A percentile compares a stretch with the other conserved stretches of the same genome.
Conservation (phyloP, 2,113 vertebrate species). For the Balaeniceps rex region DNA sequence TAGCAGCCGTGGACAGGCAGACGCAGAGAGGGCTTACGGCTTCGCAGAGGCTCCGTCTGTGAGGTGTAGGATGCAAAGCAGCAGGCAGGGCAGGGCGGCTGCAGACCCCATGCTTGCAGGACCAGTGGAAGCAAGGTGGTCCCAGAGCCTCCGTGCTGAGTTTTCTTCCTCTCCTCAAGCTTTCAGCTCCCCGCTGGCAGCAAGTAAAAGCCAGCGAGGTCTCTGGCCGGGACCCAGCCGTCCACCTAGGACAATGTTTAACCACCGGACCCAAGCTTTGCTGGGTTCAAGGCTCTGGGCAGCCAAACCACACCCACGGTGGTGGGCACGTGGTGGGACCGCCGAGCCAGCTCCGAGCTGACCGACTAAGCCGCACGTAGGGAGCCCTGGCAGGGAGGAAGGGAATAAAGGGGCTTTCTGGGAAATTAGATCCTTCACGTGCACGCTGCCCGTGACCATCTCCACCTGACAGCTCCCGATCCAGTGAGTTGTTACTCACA, state of each 20-base stretch:
- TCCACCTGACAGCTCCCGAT: background rate
- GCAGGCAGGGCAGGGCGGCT: background rate
- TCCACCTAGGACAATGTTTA: background rate
- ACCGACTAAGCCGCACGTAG: rapidly evolving
- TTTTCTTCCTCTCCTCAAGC: background rate
- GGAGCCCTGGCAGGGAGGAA: background rate
- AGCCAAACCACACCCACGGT: background rate
- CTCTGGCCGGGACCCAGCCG: background rate
- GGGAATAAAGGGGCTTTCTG: background rate
- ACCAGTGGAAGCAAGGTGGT: background rate
- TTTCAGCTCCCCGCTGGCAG: background rate
- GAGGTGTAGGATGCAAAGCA: background rate
- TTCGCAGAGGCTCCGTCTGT: background rate
- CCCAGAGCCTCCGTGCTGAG: background rate
- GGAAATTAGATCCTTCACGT: background rate
- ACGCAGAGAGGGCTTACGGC: background rate
- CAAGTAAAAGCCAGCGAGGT: background rate
- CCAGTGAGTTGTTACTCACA: rapidly evolving
- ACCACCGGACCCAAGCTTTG: background rate
- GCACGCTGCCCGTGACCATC: background rate
- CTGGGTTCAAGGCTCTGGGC: background rate
- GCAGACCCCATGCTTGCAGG: background rate
- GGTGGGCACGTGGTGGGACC: background rate
- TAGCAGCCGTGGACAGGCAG: background rate
- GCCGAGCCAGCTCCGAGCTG: background rate